Evolutionary conservation across 2,888 invertebrate species (phyloP), one percentile per base, ranked within the genome.

Genomic region (Parasteatoda lunata): DNA sequence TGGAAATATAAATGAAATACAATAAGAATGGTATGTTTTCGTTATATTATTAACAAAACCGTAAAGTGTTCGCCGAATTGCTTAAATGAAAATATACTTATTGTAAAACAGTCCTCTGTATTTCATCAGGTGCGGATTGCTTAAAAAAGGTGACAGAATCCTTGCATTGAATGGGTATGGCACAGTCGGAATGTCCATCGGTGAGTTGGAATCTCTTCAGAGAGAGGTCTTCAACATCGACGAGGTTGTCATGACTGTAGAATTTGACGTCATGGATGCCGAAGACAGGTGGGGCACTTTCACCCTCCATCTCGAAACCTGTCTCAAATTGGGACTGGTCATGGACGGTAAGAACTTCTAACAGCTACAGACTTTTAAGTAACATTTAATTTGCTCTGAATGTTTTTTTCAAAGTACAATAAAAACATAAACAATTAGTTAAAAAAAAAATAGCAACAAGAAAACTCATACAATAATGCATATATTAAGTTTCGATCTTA

Each of bases 201-300:
- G n/a, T 0, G n/a, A 76, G 45, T 11, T 85, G 3, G 51, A 65
- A 4, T 9, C 8, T 9, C 15, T 79, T 48, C 49, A 45, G 47
- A 59, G 54, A 13, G 52, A 75, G 51, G 51, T 54, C 3, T 70
- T 70, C 4, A 8, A 47, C 7, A 52, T 51, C 11, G 48, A 69
- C 5, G 70, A 75, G 51, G 11, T 85, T 9, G 6, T 13, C 3
- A 52, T 85, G 47, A 54, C 47, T 1, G 66, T 85, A 7, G 79
- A 79, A 30, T 85, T 85, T n/a, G 79, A 85, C 15, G 66, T 80
- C 30, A 52, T 4, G 9, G n/a, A 49, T 30, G 15, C 64, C 0
- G 75, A 76, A 8, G 5, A 64, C 5, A 69, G 65, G 47, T 70
- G 49, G n/a, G 79, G 85, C 8, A 71, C 70, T 3, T 85, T 85